Evolutionary conservation across 64 coral and sea anemone genomes (phyloP).

Genomic region (Montipora foliosa): DNA sequence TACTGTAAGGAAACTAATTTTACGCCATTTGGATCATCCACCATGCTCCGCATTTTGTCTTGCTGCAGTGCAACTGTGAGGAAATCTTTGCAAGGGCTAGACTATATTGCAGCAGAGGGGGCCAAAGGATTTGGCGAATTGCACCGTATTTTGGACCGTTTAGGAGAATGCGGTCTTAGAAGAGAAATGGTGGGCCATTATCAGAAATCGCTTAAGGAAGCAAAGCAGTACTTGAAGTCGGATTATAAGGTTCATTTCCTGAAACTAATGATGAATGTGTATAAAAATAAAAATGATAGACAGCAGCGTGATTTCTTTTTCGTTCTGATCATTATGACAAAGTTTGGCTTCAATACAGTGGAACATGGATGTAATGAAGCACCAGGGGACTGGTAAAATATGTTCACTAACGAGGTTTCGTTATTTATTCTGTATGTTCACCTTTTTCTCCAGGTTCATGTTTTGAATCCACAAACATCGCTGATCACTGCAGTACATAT

Average conservation of each 20-base stretch:
- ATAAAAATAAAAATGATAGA: background rate
- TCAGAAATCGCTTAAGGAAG: background rate
- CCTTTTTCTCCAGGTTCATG: background rate
- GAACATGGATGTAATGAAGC: too few relatives aligned
- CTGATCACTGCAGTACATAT: conserved; percentile 2
- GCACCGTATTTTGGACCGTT: background rate
- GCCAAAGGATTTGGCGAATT: background rate
- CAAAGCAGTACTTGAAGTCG: background rate
- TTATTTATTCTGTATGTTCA: background rate
- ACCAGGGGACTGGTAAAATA: background rate
- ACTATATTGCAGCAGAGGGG: background rate
- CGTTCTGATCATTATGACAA: background rate
- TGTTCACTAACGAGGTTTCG: background rate
- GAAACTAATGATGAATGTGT: background rate
- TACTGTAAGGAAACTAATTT: conserved; percentile 9
- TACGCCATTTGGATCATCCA: background rate
- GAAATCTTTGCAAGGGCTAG: background rate
- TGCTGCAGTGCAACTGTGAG: background rate
- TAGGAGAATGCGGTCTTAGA: background rate
- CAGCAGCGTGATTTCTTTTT: background rate
- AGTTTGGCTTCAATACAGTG: background rate
- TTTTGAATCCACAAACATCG: background rate
- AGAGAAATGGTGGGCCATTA: background rate
- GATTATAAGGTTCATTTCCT: background rate
- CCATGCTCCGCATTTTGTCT: conserved; percentile 3